A percentile compares a stretch with the other conserved stretches of the same genome.
Evolutionary conservation across 2,888 invertebrate species (phyloP).

Genomic region (Cheilosia urbana): DNA sequence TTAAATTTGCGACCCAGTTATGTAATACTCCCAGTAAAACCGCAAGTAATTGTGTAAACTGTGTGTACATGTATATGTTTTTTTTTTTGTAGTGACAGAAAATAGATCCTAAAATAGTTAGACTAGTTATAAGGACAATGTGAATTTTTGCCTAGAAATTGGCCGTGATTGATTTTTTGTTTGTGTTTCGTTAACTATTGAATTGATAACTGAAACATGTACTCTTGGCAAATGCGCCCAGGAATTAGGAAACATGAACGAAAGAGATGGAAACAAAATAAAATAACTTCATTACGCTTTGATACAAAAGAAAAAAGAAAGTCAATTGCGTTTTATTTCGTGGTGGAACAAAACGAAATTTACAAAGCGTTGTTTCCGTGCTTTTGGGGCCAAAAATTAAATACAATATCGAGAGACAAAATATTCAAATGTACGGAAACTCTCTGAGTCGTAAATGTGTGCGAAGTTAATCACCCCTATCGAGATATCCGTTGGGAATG

Average conservation of each 20-base stretch:
- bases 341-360: neutral
- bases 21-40: conserved; percentile 12
- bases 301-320: conserved; percentile 37
- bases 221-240: conserved; percentile 51
- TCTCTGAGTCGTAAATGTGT: too few species aligned
- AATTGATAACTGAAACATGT: conserved; percentile 53
- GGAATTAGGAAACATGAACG: conserved; percentile 19
- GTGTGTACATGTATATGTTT: conserved; percentile 49
- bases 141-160: conserved; percentile 52
- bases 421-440: too few species aligned
- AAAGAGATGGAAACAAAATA: conserved; percentile 48
- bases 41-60: conserved; percentile 30
- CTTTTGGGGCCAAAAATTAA: too few species aligned
- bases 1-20: conserved; percentile 28
- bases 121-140: conserved; percentile 53
- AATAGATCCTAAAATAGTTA: conserved; percentile 65
- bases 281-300: conserved; percentile 68
- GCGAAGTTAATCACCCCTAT: too few species aligned
- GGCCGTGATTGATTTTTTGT: conserved; percentile 65
- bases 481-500: too few species aligned
- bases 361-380: too few species aligned
- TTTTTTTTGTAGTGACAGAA: conserved; percentile 43
- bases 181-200: conserved; percentile 69
- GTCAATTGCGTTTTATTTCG: neutral
- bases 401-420: too few species aligned